A percentile compares a stretch with the other conserved stretches of the same genome.
phyloP scores from a whole-genome alignment of 2,888 invertebrate genomes.

The Patella pellucida region DNA sequence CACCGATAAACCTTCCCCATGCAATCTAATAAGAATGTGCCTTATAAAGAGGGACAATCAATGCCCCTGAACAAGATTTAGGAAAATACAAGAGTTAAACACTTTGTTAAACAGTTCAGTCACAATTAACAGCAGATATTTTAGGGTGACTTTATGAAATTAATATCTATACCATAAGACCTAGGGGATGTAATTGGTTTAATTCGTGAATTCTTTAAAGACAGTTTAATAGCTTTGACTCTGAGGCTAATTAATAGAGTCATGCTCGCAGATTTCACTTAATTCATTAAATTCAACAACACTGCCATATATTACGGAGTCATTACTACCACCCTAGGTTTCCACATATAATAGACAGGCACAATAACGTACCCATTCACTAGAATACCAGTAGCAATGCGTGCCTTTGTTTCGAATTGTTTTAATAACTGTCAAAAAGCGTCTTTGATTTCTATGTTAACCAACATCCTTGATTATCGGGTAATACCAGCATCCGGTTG shows the following conservation, averaged over 20 bases:
- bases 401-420: neutral
- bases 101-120: neutral
- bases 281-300: neutral
- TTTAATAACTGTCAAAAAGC: neutral
- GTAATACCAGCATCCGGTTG: too few species aligned
- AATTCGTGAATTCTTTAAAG: neutral
- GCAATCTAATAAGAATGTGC: neutral
- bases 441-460: neutral
- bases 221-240: neutral
- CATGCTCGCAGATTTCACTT: too few species aligned
- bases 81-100: neutral
- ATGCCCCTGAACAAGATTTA: neutral
- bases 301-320: neutral
- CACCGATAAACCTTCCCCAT: neutral
- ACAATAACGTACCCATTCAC: neutral
- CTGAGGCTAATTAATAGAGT: too few species aligned
- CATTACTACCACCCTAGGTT: neutral
- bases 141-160: neutral
- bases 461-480: neutral
- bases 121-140: neutral
- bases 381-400: neutral
- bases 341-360: neutral
- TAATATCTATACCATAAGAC: neutral
- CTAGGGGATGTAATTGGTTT: neutral
- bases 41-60: too few species aligned